Conservation (phyloP, 2,113 vertebrate genomes). For the Falcunculus frontatus region DNA sequence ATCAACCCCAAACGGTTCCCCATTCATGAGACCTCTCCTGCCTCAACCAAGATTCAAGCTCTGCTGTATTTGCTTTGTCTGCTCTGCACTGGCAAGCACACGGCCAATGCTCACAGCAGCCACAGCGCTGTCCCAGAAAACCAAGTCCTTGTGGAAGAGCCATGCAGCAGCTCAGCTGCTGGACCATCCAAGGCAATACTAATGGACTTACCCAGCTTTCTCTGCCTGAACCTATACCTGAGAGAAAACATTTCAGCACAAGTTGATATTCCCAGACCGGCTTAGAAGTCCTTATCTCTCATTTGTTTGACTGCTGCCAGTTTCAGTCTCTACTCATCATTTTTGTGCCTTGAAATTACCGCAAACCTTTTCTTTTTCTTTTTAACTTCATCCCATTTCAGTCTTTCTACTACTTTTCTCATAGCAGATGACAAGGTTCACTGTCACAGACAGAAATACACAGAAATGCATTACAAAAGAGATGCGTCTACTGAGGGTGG, state of each 20-base stretch:
- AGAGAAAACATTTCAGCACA: background rate
- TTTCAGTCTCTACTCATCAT: background rate
- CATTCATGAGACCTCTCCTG: background rate
- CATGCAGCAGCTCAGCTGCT: background rate
- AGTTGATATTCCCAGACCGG: background rate
- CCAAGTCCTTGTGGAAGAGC: background rate
- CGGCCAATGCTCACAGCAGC: background rate
- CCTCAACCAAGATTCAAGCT: background rate
- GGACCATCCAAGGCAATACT: background rate
- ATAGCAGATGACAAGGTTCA: background rate
- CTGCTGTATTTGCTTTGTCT: background rate
- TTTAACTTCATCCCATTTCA: background rate
- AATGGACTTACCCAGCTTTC: background rate
- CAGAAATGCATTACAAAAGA: background rate
- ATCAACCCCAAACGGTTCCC: background rate
- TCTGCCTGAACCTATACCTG: background rate
- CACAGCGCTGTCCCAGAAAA: background rate
- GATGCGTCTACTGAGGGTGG: background rate
- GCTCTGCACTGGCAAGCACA: background rate
- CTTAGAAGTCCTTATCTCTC: background rate
- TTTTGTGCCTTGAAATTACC: background rate
- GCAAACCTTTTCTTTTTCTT: background rate
- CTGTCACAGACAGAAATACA: background rate
- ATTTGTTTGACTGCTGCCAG: background rate
- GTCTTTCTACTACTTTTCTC: background rate